phyloP scores from a whole-genome alignment of 1,140 invertebrate genomes.

The Trichogramma pretiosum region DNA sequence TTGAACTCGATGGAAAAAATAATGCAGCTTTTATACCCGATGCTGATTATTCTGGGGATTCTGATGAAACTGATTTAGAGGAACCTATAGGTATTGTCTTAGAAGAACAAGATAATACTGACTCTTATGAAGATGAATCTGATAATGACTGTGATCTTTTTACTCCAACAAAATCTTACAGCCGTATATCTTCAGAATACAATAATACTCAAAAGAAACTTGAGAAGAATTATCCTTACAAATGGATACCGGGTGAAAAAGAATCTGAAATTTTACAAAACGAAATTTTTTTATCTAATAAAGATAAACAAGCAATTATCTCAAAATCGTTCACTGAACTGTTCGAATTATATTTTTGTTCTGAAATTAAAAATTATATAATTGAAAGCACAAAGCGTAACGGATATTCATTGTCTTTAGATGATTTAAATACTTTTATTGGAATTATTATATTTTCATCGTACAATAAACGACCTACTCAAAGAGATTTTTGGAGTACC shows the following conservation, averaged over 20 bases:
- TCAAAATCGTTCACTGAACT: neutral
- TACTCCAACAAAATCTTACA: neutral
- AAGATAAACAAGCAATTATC: constrained; percentile 5
- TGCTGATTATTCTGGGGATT: too few relatives aligned
- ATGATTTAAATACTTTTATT: constrained; percentile 16
- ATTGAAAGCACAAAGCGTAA: constrained; percentile 12
- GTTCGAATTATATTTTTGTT: constrained; percentile 16
- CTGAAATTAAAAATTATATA: constrained; percentile 11
- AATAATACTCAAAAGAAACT: constrained; percentile 13
- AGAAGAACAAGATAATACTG: neutral
- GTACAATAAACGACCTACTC: constrained; percentile 14
- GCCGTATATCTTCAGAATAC: constrained; percentile 3
- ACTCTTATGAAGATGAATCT: neutral
- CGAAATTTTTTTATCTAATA: constrained; percentile 9
- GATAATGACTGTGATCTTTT: neutral
- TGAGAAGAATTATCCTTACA: constrained; percentile 11
- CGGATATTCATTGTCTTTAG: neutral
- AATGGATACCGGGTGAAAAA: constrained; percentile 11
- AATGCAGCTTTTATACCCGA: too few relatives aligned
- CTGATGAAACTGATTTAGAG: too few relatives aligned
- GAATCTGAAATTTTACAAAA: neutral
- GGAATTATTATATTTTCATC: constrained; percentile 13
- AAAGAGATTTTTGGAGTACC: constrained; percentile 2
- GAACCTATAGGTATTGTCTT: too few relatives aligned
- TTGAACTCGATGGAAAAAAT: too few relatives aligned